Evolutionary conservation across 2,888 invertebrate species (phyloP), one percentile per base, ranked within the genome.

Genomic region (Parapristionchus giblindavisi): DNA sequence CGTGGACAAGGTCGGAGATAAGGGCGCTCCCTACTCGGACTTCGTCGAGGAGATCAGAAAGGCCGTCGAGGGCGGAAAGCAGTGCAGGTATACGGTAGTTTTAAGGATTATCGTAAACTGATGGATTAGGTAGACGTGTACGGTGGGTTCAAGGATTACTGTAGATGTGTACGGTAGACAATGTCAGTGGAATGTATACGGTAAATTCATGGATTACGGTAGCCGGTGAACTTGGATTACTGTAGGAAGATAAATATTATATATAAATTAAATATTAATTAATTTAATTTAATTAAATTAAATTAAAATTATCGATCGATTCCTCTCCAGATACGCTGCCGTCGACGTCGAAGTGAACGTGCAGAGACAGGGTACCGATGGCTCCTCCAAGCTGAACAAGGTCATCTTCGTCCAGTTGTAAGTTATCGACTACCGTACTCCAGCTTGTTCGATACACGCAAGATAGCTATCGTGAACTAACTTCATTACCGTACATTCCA

Each of bases 391-490:
- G 75, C 79, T 87, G 73, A 82, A 79, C 81, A 88, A 88, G 80
- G 85, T 88, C 75, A 80, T 88, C 80, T 88, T 88, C 80, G 84
- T 88, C 60, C 88, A 88, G 82, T 87, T 83, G 88, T 87, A 75
- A 80, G 87, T 78, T 63, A 24, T 32, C 36, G 68, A 54, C 54
- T 71, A 56, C 70, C 38, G 70, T 56, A 71, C 27, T 65, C 63
- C 61, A 1, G n/a, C n/a, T n/a, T n/a, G 17, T n/a, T 27, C 3
- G 27, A 43, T 29, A 24, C 17, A 29, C 40, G 27, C 8, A 21
- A 0, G 24, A 40, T 21, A n/a, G n/a, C n/a, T 0, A 40, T 43
- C 63, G 43, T 21, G 5, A 3, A 65, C 40, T 27, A 32, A 61
- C 61, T 61, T 61, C 40, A 8, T 61, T 68, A 29, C 51, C 73